A percentile compares a stretch with the other conserved stretches of the same genome.
phyloP scores from a whole-genome alignment of 1,140 invertebrate genomes.

The Apis dorsata region DNA sequence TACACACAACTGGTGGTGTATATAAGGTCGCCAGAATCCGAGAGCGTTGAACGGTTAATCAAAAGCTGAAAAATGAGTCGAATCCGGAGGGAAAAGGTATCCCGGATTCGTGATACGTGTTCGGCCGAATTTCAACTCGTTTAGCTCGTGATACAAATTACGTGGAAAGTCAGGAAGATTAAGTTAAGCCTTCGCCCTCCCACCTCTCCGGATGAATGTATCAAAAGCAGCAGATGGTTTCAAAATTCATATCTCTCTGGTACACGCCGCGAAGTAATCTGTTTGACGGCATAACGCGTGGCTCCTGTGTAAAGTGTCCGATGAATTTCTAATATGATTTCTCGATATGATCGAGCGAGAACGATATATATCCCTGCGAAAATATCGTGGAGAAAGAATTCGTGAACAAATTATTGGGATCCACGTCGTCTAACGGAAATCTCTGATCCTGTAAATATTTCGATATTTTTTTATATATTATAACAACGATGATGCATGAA shows the following conservation, averaged over 20 bases:
- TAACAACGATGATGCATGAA: no score
- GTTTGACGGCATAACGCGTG: not conserved
- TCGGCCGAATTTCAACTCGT: conserved; percentile 24
- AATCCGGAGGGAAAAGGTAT: not conserved
- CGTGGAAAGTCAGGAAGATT: conserved; percentile 37
- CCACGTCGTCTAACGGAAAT: no score
- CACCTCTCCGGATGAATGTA: not conserved
- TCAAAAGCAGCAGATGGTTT: conserved; percentile 20
- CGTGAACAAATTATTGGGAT: no score
- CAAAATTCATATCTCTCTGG: conserved; percentile 32
- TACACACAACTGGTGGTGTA: not conserved
- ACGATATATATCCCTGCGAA: not conserved
- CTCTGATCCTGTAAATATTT: no score
- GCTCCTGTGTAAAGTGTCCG: not conserved
- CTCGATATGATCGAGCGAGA: no score
- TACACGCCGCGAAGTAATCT: conserved; percentile 22
- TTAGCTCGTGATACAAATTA: conserved; percentile 29
- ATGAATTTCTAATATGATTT: not conserved
- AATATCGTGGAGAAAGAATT: not conserved
- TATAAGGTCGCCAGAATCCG: not conserved
- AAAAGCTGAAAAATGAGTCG: conserved; percentile 22
- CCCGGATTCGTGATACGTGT: conserved; percentile 3
- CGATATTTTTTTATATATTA: no score
- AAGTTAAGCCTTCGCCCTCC: conserved; percentile 19
- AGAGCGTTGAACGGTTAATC: conserved; percentile 18